Percentiles rank a stretch among this genome's conserved stretches.
These are phyloP conservation scores for Leptodactylus fallax DNA, from an alignment of 2,797 vertebrate genomes.

Conservation along the genomic window DNA sequence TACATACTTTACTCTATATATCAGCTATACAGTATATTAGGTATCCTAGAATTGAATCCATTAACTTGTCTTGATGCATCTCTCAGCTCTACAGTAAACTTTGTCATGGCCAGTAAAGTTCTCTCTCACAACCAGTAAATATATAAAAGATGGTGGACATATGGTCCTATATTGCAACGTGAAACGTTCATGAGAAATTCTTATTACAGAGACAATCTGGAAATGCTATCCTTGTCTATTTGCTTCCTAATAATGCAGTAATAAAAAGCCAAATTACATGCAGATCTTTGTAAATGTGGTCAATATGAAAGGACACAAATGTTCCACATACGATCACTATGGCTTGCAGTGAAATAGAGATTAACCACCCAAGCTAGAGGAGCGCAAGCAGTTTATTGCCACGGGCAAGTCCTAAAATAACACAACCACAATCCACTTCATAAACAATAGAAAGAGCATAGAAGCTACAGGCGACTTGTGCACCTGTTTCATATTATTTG, in stretches of 20 bases:
- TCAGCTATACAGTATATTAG: background rate
- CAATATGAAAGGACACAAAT: conserved; percentile 46
- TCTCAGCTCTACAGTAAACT: background rate
- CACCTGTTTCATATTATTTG: conserved; percentile 33
- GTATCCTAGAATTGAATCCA: background rate
- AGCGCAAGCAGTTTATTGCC: conserved; percentile 6
- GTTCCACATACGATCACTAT: conserved; percentile 32
- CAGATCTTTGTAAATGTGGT: conserved; percentile 30
- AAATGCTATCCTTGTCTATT: conserved; percentile 11
- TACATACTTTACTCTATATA: background rate
- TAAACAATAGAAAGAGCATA: conserved; percentile 13
- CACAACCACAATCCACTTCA: conserved; percentile 36
- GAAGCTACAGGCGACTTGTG: background rate
- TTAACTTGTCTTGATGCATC: background rate
- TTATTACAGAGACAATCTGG: conserved; percentile 20
- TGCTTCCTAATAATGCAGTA: background rate
- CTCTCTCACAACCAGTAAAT: background rate
- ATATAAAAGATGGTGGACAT: background rate
- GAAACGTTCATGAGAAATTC: background rate
- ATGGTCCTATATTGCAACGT: background rate
- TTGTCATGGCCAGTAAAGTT: background rate
- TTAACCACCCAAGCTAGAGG: background rate
- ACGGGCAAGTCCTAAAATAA: conserved; percentile 37
- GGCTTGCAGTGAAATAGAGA: conserved; percentile 17
- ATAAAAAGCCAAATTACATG: conserved; percentile 18